phyloP scores from a whole-genome alignment of 1,140 invertebrate genomes.

The Glossosoma conforme region DNA sequence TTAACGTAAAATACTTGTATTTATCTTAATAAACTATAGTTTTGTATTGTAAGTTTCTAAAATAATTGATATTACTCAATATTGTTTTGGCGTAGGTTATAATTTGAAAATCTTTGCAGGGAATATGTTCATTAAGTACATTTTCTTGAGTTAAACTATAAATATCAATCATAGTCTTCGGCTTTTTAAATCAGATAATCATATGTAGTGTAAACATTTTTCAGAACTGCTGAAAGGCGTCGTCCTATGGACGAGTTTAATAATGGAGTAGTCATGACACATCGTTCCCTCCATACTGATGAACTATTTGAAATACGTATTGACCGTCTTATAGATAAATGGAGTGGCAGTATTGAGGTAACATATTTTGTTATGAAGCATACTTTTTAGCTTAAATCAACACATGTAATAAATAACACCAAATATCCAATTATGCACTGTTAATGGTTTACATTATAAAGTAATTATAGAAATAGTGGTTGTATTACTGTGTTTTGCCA shows the following conservation, averaged over 20 bases:
- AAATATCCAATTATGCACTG: too few relatives aligned
- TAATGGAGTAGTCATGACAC: conserved; percentile 89
- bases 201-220: conserved; percentile 1
- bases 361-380: too few relatives aligned
- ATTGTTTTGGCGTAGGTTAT: background rate
- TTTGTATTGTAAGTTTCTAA: background rate
- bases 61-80: background rate
- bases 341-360: conserved; percentile 85
- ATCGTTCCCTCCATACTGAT: conserved; percentile 77
- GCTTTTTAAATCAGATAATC: background rate
- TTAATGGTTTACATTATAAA: too few relatives aligned
- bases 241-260: conserved; percentile 91
- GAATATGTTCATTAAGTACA: background rate
- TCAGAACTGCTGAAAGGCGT: conserved; percentile 75
- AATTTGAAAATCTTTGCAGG: background rate
- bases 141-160: background rate
- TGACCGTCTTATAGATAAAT: conserved; percentile 85
- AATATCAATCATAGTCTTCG: background rate
- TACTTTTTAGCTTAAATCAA: too few relatives aligned
- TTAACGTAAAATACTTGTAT: background rate
- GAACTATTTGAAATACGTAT: conserved; percentile 93
- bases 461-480: too few relatives aligned
- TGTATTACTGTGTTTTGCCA: too few relatives aligned
- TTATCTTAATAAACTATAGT: background rate
- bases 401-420: too few relatives aligned